These are phyloP conservation scores for Nomada goodeniana DNA, from an alignment of 2,888 invertebrate species.

Conservation along the genomic window DNA sequence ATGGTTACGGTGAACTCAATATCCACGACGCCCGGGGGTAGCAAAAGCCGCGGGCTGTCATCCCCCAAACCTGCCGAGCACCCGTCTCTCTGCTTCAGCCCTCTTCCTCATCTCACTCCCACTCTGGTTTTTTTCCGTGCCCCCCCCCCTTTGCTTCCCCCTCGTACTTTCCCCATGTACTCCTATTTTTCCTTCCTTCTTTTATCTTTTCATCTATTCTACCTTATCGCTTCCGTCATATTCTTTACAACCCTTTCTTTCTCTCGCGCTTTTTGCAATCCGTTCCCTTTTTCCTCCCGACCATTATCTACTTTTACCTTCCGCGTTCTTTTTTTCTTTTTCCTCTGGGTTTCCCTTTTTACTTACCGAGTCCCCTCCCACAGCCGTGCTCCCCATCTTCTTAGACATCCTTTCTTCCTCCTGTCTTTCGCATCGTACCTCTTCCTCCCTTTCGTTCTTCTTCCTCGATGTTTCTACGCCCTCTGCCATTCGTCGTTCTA, in stretches of 20 bases:
- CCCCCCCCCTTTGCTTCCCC: neutral
- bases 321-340: neutral
- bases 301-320: neutral
- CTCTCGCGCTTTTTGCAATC: slow-evolving; percentile 5
- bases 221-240: slow-evolving; percentile 46
- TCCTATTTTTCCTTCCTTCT: slow-evolving; percentile 16
- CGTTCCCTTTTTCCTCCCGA: neutral
- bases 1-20: slow-evolving; percentile 84
- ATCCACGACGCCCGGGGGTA: slow-evolving; percentile 78
- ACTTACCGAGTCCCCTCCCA: neutral
- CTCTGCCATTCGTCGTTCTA: slow-evolving; percentile 4
- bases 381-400: neutral
- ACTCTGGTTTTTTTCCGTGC: neutral
- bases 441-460: neutral
- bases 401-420: neutral
- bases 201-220: slow-evolving; percentile 42
- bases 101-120: slow-evolving; percentile 3
- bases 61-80: slow-evolving; percentile 82
- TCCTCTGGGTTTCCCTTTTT: neutral
- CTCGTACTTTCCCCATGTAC: neutral
- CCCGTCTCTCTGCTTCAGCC: slow-evolving; percentile 54
- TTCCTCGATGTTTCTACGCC: neutral
- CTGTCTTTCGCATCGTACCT: neutral
- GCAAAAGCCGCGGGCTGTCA: slow-evolving; percentile 80
- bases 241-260: slow-evolving; percentile 27